phyloP scores from a whole-genome alignment of 2,797 vertebrate genomes.

The Cichlasoma orientale region DNA sequence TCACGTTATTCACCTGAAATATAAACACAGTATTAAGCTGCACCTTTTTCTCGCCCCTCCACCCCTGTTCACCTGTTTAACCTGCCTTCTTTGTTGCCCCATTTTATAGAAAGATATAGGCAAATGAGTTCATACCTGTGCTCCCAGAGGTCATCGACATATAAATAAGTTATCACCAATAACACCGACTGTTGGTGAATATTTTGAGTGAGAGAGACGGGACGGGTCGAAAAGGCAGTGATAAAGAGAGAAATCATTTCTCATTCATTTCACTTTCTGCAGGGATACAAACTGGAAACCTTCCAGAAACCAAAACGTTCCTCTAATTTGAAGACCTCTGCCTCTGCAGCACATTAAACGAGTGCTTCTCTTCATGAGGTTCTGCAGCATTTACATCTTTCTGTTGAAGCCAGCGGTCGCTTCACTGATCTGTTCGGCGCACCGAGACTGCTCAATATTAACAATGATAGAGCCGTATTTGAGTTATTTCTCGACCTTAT shows the following conservation, averaged over 20 bases:
- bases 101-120: no score
- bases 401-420: neutral
- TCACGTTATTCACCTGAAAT: no score
- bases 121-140: no score
- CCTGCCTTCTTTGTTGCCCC: no score
- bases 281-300: no score
- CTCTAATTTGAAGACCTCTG: neutral
- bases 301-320: neutral
- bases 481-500: neutral
- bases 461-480: neutral
- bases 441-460: neutral
- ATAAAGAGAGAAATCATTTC: neutral
- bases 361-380: neutral
- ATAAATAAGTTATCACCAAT: neutral
- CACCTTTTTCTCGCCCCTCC: no score
- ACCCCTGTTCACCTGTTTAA: no score
- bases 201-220: neutral
- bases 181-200: neutral
- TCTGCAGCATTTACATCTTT: slow-evolving; percentile 24
- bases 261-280: neutral
- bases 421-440: neutral
- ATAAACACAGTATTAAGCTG: no score
- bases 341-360: neutral
- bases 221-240: neutral
- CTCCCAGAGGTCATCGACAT: no score